A percentile compares a stretch with the other conserved stretches of the same genome.
phyloP scores from a whole-genome alignment of 1,140 invertebrate species.

The Leptopilina boulardi region DNA sequence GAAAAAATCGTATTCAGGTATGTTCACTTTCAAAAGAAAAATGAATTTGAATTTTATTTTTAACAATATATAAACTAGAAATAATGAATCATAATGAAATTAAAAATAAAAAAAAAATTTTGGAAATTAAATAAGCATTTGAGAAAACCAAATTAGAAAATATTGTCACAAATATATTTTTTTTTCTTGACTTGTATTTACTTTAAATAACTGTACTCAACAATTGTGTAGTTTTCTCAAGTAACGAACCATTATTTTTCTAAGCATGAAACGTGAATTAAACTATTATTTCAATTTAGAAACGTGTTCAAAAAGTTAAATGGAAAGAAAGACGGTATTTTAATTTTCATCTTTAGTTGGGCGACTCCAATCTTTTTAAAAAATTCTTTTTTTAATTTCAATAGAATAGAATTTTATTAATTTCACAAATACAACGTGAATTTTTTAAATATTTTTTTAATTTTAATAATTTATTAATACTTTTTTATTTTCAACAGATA shows the following conservation, averaged over 20 bases:
- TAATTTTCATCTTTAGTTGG: too few species aligned
- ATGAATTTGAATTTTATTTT: too few species aligned
- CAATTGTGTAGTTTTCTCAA: slow-evolving; percentile 21
- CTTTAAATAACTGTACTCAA: slow-evolving; percentile 13
- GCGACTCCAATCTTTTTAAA: not conserved
- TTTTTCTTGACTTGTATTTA: not conserved
- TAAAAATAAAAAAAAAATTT: too few species aligned
- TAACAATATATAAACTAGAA: too few species aligned
- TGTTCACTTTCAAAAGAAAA: not conserved
- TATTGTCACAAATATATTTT: not conserved
- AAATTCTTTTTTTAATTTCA: too few species aligned
- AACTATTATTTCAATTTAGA: not conserved
- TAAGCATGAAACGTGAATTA: not conserved
- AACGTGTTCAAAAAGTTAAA: not conserved
- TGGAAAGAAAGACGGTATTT: too few species aligned
- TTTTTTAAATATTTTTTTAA: too few species aligned
- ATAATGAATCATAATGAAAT: too few species aligned
- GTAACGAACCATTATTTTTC: slow-evolving; percentile 23
- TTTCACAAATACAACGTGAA: too few species aligned
- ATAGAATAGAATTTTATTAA: too few species aligned
- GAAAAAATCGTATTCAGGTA: slow-evolving; percentile 84
- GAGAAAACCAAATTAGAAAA: not conserved
- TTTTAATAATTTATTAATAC: too few species aligned
- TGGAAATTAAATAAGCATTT: not conserved
- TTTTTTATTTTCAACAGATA: too few species aligned